Evolutionary conservation across 1,140 invertebrate species (phyloP).

Genomic region (Drusus annulatus): DNA sequence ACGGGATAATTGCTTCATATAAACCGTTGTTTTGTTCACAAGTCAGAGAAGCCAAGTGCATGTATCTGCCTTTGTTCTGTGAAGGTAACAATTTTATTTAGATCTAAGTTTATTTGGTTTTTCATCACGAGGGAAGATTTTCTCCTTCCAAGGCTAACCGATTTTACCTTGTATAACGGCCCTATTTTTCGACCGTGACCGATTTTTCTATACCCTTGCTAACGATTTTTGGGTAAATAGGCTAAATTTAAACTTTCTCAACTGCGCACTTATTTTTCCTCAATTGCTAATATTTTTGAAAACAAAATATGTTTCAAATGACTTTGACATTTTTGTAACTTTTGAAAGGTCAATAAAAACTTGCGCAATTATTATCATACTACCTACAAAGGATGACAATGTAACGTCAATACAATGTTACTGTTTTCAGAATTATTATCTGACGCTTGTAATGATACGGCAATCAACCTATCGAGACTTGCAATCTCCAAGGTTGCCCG

Average conservation of each 20-base stretch:
- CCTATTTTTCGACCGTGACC: conserved; percentile 38
- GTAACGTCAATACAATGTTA: neutral
- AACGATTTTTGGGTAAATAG: conserved; percentile 1
- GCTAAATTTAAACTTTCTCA: too few species aligned
- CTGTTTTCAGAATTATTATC: conserved; percentile 68
- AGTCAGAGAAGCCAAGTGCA: conserved; percentile 69
- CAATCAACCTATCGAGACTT: conserved; percentile 69
- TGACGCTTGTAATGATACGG: conserved; percentile 71
- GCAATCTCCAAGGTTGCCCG: conserved; percentile 66
- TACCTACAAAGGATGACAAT: neutral
- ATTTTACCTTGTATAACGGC: neutral
- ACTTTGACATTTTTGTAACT: neutral
- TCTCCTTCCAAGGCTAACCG: neutral
- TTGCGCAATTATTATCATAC: neutral
- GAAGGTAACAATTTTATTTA: conserved; percentile 63
- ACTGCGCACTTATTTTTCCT: too few species aligned
- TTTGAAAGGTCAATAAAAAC: neutral
- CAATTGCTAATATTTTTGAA: too few species aligned
- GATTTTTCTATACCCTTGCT: conserved; percentile 27
- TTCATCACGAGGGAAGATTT: neutral
- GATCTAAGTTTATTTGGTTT: conserved; percentile 30
- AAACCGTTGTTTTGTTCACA: conserved; percentile 67
- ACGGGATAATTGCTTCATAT: conserved; percentile 70
- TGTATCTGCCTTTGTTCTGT: conserved; percentile 72
- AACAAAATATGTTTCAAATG: too few species aligned